Evolutionary conservation across 2,113 vertebrate species (phyloP), one percentile per base, ranked within the genome.

Genomic region (Synchiropus splendidus): DNA sequence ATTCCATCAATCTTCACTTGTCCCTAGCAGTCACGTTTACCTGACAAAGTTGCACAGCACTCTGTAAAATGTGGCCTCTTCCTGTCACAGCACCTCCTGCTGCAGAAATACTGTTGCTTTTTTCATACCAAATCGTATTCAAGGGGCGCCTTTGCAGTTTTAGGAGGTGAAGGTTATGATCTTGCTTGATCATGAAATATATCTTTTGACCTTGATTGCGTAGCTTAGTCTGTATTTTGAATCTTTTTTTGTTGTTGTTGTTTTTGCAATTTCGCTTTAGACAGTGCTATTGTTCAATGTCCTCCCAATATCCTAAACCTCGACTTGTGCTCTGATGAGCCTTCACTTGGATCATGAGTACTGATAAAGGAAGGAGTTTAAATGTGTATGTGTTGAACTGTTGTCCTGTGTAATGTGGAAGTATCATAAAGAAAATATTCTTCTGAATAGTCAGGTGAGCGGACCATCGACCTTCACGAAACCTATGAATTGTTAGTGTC

Each of bases 1-100:
- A 67, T 61, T 43, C 64, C 74, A 80, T 82, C 78, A 77, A 79
- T 84, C 82, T 81, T 61, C 31, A 32, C 72, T 55, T 71, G 73
- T 84, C 74, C 58, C 79, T 64, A 61, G 68, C 60, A 71, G 78
- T 80, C 74, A 75, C 75, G 72, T 79, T 78, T 70, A 77, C 79
- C 77, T 80, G 73, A 75, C 72, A 70, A 59, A 79, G 66, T 76
- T 72, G 64, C 71, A 67, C 73, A 53, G 73, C 68, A 59, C 71
- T 73, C 70, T 59, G 66, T 71, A 72, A 81, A 75, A 76, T 77
- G 75, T 54, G 9, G 72, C 44, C 57, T 55, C 51, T 51, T 54
- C 49, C 66, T 78, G 73, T 73, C 78, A 75, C 65, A 78, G 60
- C 71, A 52, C 57, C 70, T 69, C 70, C 48, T 62, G 60, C 63